A percentile compares a stretch with the other conserved stretches of the same genome.
Evolutionary conservation across 1,140 invertebrate genomes (phyloP).

Genomic region (Seison nebaliae): DNA sequence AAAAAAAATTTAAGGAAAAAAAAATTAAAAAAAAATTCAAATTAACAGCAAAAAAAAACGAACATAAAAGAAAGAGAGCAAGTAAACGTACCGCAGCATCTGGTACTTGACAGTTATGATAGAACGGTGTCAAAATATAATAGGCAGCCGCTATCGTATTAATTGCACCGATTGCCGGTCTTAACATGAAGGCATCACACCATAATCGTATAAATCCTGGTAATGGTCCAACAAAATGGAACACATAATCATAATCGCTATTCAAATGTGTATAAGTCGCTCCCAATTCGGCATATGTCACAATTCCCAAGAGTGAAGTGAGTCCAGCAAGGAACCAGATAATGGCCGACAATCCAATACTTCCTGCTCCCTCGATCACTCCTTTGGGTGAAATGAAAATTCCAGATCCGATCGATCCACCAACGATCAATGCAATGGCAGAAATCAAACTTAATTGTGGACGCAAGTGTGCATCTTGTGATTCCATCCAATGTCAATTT

Average conservation of each 20-base stretch:
- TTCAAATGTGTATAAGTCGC: too few species aligned
- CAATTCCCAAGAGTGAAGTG: too few species aligned
- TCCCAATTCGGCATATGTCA: too few species aligned
- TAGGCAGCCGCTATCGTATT: constrained; percentile 2
- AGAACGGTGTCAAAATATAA: constrained; percentile 6
- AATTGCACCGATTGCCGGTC: constrained; percentile 6
- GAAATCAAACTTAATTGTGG: constrained; percentile 10
- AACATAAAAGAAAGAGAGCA: too few species aligned
- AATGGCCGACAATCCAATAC: not conserved
- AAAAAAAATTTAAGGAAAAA: too few species aligned
- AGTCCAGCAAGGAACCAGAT: constrained; percentile 7
- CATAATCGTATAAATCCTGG: constrained; percentile 7
- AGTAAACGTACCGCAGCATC: too few species aligned
- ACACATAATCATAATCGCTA: too few species aligned
- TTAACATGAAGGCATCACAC: constrained; percentile 5
- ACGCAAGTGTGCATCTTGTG: too few species aligned
- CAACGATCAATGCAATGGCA: constrained; percentile 22
- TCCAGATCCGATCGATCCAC: constrained; percentile 28
- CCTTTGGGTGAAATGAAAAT: constrained; percentile 27
- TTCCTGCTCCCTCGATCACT: constrained; percentile 4
- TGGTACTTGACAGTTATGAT: too few species aligned
- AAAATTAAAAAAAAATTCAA: not conserved
- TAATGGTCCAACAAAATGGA: constrained; percentile 5
- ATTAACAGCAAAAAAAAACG: too few species aligned
- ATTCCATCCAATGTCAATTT: too few species aligned